Evolutionary conservation across 2,113 vertebrate species (phyloP), one percentile per base, ranked within the genome.

Genomic region (Paradisaea rubra): DNA sequence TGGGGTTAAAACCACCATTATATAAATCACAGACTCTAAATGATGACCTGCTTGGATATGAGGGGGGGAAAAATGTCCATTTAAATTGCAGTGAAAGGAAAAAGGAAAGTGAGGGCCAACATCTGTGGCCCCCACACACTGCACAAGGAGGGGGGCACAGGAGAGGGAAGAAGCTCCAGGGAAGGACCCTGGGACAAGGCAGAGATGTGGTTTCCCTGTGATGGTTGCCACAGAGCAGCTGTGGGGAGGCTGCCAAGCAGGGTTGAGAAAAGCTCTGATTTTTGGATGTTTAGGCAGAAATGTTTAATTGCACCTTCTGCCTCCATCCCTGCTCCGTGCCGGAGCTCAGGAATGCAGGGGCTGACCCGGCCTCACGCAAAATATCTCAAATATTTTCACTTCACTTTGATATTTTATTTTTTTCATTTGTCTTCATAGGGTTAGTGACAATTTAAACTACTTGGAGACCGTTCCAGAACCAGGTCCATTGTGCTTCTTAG

Each of bases 1-100:
- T 98, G 97, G 97, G 97, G 97, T 98, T 98, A 97, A 97, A 98
- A 96, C 82, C 91, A 91, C 94, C 92, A 95, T 97, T 94, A 95
- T 96, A 98, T 97, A 98, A 98, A 98, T 98, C 97, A 97, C 73
- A 33, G 96, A 19, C 65, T 88, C 73, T 97, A 97, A 97, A 92
- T 95, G 94, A 93, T 86, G 73, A 85, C 69, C 95, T 0, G 0
- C 69, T 95, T 86, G 89, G 76, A 93, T 89, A 47, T 66, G 84
- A 31, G 35, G 71, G 28, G 54, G 21, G 37, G 21, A 25, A 35
- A 72, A 81, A 76, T 25, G 37, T 90, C 66, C 83, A 76, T 95
- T 93, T 95, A 94, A 95, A 86, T 93, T 91, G 95, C 9, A 19
- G 50, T 79, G 45, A 65, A 61, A 92, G 50, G 57, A 31, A 89